Percentiles rank a stretch among this genome's conserved stretches.
These are phyloP conservation scores for Hyposoter didymator DNA, from an alignment of 2,888 invertebrate species.

Conservation along the genomic window DNA sequence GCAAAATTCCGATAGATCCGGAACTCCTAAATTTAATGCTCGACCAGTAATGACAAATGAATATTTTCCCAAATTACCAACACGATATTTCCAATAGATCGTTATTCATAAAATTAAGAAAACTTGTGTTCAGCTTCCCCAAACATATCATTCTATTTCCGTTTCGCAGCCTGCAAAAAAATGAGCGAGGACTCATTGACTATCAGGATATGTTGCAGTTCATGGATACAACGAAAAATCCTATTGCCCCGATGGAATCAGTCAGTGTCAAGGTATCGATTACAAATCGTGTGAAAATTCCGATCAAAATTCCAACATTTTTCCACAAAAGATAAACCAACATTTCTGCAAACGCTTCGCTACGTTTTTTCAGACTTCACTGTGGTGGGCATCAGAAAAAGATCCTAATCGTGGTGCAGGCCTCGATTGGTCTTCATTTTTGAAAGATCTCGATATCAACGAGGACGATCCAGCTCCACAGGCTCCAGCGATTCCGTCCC, in stretches of 20 bases:
- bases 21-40: slow-evolving; percentile 90
- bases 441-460: slow-evolving; percentile 84
- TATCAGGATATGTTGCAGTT: slow-evolving; percentile 90
- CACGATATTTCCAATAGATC: background rate
- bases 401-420: slow-evolving; percentile 82
- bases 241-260: slow-evolving; percentile 85
- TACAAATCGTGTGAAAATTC: background rate
- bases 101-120: background rate
- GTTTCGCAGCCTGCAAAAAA: slow-evolving; percentile 86
- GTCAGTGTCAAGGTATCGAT: slow-evolving; percentile 85
- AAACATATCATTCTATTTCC: background rate
- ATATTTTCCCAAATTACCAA: slow-evolving; percentile 35
- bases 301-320: background rate
- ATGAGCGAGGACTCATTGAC: slow-evolving; percentile 88
- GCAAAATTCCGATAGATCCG: slow-evolving; percentile 88
- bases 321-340: background rate
- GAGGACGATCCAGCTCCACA: slow-evolving; percentile 70
- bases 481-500: background rate
- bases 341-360: background rate
- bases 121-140: background rate
- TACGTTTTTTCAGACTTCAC: slow-evolving; percentile 79
- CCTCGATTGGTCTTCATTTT: slow-evolving; percentile 85
- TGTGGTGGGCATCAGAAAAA: slow-evolving; percentile 85
- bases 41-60: slow-evolving; percentile 85
- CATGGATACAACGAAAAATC: slow-evolving; percentile 88